Base-by-base conservation (phyloP, 2,888 invertebrate genomes). In the Epicampocera succincta region DNA sequence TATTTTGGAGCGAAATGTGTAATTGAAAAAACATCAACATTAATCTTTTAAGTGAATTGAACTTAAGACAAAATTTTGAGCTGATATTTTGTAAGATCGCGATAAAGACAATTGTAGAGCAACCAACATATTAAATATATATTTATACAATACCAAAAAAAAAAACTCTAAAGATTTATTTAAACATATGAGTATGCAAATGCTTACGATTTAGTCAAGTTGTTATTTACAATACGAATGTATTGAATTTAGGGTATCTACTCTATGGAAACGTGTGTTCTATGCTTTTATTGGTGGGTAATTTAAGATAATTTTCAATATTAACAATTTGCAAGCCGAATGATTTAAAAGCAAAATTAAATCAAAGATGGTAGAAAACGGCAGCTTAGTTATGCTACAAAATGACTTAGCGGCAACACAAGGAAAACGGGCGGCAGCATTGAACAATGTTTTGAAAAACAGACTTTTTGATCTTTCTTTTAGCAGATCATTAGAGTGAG, bases 1-100 rank as follows among this genome's bases (percentile, higher is more conserved):
- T 33, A 71, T 33, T 71, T 77, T 58, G 15, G 11, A 76, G 60
- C 65, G 38, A 58, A 61, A 73, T 80, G 65, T 89, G 89, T 89
- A 89, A 89, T 89, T 89, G 89, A 89, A 89, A 89, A 89, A 87
- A 87, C 89, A 88, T 88, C 89, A 89, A 88, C 89, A 89, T 89
- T 89, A 89, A 89, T 89, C 89, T 89, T 89, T 80, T 76, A 72
- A 85, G 89, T 88, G 85, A 87, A 86, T 86, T 80, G 76, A 80
- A 76, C 72, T 85, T 85, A 80, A 76, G 58, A 68, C 60, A 76
- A 76, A 76, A 76, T 65, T 63, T 74, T 82, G 77, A 74, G 80
- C 80, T 83, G 85, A 80, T 84, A 85, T 86, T 86, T 86, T 84
- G 84, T 78, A 85, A 85, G 86, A 86, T 87, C 85, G 85, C 85